Percentiles rank a stretch among this genome's conserved stretches.
These are phyloP conservation scores for Acanthochromis polyacanthus DNA, from an alignment of 2,113 vertebrate species.

Conservation along the genomic window DNA sequence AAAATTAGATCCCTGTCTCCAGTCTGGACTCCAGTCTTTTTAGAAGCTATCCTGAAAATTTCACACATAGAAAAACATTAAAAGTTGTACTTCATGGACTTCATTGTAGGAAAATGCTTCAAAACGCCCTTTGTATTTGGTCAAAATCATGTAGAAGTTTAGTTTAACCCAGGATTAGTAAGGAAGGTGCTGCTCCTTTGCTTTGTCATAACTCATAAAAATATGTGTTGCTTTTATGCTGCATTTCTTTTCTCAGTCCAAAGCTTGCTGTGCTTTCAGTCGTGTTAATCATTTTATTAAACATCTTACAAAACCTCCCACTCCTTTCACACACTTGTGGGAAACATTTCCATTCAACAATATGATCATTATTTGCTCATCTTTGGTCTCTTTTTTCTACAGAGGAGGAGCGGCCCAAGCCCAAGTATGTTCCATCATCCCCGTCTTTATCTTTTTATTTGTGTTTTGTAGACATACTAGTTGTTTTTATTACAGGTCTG, in stretches of 20 bases:
- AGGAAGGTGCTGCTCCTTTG: background rate
- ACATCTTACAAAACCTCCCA: background rate
- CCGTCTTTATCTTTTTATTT: background rate
- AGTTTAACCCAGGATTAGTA: background rate
- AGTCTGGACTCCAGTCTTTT: background rate
- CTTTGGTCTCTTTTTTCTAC: conserved; percentile 8
- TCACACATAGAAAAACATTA: background rate
- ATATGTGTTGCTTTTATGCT: background rate
- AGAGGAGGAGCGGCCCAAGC: conserved; percentile 85
- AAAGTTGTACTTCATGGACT: background rate
- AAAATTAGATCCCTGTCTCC: background rate
- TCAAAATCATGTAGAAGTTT: background rate
- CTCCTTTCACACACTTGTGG: background rate
- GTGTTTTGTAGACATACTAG: background rate
- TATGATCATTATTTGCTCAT: background rate
- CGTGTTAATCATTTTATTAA: background rate
- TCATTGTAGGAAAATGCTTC: background rate
- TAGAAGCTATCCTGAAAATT: background rate
- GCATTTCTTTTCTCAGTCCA: background rate
- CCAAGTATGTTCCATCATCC: conserved; percentile 76
- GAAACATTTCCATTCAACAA: background rate
- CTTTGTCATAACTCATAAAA: conserved; percentile 12
- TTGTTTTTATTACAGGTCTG: too few relatives aligned
- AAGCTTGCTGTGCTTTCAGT: conserved; percentile 14
- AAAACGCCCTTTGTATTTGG: background rate